Evolutionary conservation across 1,140 invertebrate genomes (phyloP), one percentile per base, ranked within the genome.

Genomic region (Himalopsyche phryganea): DNA sequence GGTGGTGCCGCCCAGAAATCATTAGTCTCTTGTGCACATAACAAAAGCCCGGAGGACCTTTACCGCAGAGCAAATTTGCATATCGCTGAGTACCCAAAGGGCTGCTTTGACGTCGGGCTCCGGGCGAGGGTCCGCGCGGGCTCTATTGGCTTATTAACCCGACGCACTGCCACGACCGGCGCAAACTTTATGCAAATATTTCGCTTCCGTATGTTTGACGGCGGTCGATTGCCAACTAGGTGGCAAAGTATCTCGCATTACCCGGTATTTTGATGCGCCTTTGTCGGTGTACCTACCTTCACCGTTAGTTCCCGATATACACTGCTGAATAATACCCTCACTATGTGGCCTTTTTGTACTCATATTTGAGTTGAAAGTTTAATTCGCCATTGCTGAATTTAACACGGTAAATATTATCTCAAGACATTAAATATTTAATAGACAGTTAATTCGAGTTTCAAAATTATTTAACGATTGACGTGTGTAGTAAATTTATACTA

Each of bases 151-250:
- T 44, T 47, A 23, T 55, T 47, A 47, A 19, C 44, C 44, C 15
- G n/a, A 55, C 52, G 52, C 52, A 55, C 44, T 7, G 46, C 38
- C 38, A 17, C 33, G 33, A n/a, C 38, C 38, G 38, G 7, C 11
- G 47, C 47, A 33, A 49, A 49, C 47, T 49, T 49, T 49, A 49
- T 49, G 47, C 28, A 32, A 49, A 49, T 49, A 49, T 49, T 49
- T 49, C 28, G 47, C 11, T n/a, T 49, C 13, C 11, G 47, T 35
- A 10, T 49, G 23, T 46, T 46, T 46, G 17, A 46, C 44, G 44
- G 44, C n/a, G 4, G 15, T 11, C 38, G n/a, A 40, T 40, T 2
- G 3, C 38, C 3, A 28, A 11, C 11, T 4, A 15, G 11, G 38
- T n/a, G 38, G n/a, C n/a, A 40, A 15, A 40, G 11, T 40, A 13